Conservation (phyloP, 2,113 vertebrate species). For the Hydrochoerus hydrochaeris region DNA sequence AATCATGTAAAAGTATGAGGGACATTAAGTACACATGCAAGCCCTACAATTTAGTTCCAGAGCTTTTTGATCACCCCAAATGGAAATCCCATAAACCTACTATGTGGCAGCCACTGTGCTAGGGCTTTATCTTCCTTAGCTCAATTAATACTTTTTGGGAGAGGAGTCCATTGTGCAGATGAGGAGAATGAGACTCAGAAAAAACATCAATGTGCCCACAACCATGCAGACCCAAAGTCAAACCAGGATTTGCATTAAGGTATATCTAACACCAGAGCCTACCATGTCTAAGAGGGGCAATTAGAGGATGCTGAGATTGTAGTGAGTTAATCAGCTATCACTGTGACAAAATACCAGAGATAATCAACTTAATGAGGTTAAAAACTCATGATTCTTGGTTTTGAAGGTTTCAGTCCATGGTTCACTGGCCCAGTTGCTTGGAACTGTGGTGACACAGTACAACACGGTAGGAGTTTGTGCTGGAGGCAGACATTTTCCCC, state of each 20-base stretch:
- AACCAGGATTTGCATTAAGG: neutral
- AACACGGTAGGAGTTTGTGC: neutral
- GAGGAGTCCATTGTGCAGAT: neutral
- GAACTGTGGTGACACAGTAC: no score
- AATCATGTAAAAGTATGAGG: neutral
- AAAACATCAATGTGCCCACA: neutral
- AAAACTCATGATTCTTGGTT: neutral
- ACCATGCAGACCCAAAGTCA: rapidly evolving
- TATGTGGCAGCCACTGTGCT: neutral
- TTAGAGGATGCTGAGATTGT: neutral
- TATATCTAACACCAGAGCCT: neutral
- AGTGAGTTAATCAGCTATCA: neutral
- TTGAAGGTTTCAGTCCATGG: neutral
- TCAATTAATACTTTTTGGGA: neutral
- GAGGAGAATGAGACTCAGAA: neutral
- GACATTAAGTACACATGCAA: neutral
- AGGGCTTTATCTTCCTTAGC: neutral
- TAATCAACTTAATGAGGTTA: neutral
- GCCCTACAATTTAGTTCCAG: neutral
- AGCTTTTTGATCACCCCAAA: neutral
- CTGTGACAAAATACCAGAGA: neutral
- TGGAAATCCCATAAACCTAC: neutral
- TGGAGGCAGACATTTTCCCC: neutral
- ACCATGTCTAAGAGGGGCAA: neutral
- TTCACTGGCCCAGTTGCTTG: neutral